Percentiles rank a stretch among this genome's conserved stretches.
Evolutionary conservation across 2,797 vertebrate species (phyloP).

Genomic region (Falco peregrinus): DNA sequence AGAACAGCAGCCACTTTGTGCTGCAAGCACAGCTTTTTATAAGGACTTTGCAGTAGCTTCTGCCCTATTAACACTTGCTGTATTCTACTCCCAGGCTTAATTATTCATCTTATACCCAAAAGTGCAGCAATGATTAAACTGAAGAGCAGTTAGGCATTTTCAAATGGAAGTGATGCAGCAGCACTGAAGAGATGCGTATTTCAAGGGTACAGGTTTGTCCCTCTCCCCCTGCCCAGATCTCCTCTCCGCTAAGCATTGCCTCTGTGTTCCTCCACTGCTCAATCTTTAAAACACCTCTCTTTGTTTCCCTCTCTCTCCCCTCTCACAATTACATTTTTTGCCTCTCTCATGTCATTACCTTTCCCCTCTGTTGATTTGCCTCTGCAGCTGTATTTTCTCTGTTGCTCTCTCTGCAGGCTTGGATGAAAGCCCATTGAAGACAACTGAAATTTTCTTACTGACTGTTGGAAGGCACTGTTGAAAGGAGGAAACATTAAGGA

Average conservation of each 20-base stretch:
- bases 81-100: conserved; percentile 67
- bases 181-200: neutral
- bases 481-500: neutral
- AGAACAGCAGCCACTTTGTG: conserved; percentile 24
- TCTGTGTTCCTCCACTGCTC: neutral
- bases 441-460: conserved; percentile 2
- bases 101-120: conserved; percentile 67
- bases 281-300: neutral
- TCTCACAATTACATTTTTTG: neutral
- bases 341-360: conserved; percentile 11
- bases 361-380: conserved; percentile 32
- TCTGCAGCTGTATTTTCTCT: conserved; percentile 28
- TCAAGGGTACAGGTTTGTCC: conserved; percentile 42
- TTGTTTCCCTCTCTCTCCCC: neutral
- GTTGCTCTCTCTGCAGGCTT: conserved; percentile 24
- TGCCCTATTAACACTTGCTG: conserved; percentile 61
- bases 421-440: conserved; percentile 40
- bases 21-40: conserved; percentile 53
- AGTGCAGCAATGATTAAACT: conserved; percentile 63
- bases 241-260: neutral
- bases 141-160: conserved; percentile 56
- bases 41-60: conserved; percentile 57
- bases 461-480: neutral
- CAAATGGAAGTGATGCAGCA: conserved; percentile 20
- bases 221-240: conserved; percentile 1